phyloP scores from a whole-genome alignment of 1,140 invertebrate species.

The Drosophila yakuba region DNA sequence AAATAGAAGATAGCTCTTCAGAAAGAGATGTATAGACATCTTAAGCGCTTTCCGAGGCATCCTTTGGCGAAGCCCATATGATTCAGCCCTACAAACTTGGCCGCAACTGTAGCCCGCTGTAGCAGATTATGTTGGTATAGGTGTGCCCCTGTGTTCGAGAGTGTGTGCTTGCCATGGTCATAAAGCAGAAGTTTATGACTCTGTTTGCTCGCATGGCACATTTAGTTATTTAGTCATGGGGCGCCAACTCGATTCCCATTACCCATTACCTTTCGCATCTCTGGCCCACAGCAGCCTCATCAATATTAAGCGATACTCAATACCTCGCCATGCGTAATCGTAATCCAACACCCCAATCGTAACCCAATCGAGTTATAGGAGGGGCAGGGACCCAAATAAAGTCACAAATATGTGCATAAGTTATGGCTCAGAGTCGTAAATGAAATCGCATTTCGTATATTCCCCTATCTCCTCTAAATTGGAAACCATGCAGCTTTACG shows the following conservation, averaged over 20 bases:
- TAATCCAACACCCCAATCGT: slow-evolving; percentile 62
- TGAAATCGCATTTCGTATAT: slow-evolving; percentile 55
- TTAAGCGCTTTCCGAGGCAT: no score
- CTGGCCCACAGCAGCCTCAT: slow-evolving; percentile 44
- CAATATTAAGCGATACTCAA: slow-evolving; percentile 79
- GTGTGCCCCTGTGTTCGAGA: slow-evolving; percentile 7
- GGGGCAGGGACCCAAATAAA: slow-evolving; percentile 43
- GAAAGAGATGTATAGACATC: no score
- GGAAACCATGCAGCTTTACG: slow-evolving; percentile 10
- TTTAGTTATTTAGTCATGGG: slow-evolving; percentile 72
- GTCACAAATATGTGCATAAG: slow-evolving; percentile 79
- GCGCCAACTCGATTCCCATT: slow-evolving; percentile 47
- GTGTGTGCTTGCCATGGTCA: slow-evolving; percentile 45
- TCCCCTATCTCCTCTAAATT: slow-evolving; percentile 25
- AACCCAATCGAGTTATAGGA: slow-evolving; percentile 27
- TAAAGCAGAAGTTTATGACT: slow-evolving; percentile 80
- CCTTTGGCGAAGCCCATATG: no score
- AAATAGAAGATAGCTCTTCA: no score
- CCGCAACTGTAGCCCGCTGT: slow-evolving; percentile 5
- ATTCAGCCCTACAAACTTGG: neutral
- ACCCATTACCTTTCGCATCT: slow-evolving; percentile 27
- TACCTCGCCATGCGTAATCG: slow-evolving; percentile 58
- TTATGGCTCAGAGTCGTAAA: slow-evolving; percentile 71
- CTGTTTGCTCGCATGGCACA: slow-evolving; percentile 73
- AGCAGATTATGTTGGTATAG: slow-evolving; percentile 10